Percentiles rank a stretch among this genome's conserved stretches.
Conservation (phyloP, 2,113 vertebrate species). For the Saccopteryx leptura region DNA sequence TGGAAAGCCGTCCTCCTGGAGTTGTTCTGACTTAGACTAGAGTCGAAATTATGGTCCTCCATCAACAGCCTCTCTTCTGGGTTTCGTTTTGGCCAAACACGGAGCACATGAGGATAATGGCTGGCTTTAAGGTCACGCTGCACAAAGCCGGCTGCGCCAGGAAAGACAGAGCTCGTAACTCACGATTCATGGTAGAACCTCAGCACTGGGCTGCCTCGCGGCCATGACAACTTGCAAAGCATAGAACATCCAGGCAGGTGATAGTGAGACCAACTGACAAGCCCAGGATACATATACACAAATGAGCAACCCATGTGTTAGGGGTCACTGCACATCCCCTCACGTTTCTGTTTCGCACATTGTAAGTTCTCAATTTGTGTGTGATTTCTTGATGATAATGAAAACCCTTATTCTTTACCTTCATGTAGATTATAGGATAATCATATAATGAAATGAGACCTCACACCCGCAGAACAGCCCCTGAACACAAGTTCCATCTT, state of each 20-base stretch:
- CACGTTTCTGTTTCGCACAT: background rate
- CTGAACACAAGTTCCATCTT: background rate
- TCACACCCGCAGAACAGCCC: background rate
- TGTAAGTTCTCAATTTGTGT: background rate
- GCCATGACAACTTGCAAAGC: conserved; percentile 13
- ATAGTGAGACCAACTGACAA: background rate
- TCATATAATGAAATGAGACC: background rate
- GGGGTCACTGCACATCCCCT: background rate
- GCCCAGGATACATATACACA: background rate
- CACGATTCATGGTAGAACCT: background rate
- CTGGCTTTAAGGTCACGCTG: conserved; percentile 35
- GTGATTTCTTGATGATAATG: background rate
- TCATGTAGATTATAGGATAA: background rate
- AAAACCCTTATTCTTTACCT: background rate
- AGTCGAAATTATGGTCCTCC: background rate
- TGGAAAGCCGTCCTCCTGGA: background rate
- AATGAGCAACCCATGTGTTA: background rate
- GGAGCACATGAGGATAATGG: background rate
- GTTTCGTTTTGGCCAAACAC: background rate
- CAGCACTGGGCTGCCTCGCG: background rate
- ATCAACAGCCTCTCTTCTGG: background rate
- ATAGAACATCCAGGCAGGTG: background rate
- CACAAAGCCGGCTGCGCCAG: background rate
- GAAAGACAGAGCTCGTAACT: background rate
- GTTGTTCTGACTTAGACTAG: background rate